phyloP scores from a whole-genome alignment of 2,888 invertebrate species.

The Euplagia quadripunctaria region DNA sequence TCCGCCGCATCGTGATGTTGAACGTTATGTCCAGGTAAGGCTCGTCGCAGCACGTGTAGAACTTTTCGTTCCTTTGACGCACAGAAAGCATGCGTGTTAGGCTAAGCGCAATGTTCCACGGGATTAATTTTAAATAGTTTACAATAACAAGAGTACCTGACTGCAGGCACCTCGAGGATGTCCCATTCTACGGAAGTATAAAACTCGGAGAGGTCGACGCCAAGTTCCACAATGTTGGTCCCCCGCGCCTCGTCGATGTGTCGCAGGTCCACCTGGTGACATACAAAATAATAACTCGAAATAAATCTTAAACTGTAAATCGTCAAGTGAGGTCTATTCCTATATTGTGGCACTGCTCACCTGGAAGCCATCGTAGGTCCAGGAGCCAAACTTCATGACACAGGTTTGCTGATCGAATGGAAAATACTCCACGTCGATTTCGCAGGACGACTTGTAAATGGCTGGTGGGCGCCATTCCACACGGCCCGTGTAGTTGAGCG shows the following conservation, averaged over 20 bases:
- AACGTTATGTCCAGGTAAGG: conserved; percentile 98
- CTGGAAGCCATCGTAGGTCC: conserved; percentile 98
- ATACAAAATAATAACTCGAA: background rate
- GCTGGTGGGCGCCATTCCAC: conserved; percentile 98
- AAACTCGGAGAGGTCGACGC: conserved; percentile 98
- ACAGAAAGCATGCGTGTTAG: conserved; percentile 98
- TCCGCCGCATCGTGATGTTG: conserved; percentile 98
- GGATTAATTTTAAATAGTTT: conserved; percentile 98
- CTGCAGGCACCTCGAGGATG: conserved; percentile 97
- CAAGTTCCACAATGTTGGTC: conserved; percentile 96
- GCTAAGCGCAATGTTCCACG: conserved; percentile 99
- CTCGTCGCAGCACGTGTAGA: conserved; percentile 98
- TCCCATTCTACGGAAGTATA: conserved; percentile 99
- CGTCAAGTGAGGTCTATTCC: too few relatives aligned
- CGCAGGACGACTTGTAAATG: conserved; percentile 97
- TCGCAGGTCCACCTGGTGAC: conserved; percentile 93
- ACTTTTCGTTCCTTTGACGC: conserved; percentile 96
- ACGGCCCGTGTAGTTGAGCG: conserved; percentile 95
- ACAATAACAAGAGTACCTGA: conserved; percentile 91
- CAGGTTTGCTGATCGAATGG: conserved; percentile 98
- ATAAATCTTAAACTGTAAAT: background rate
- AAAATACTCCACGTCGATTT: conserved; percentile 97
- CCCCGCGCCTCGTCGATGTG: conserved; percentile 96
- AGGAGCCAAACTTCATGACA: conserved; percentile 97
- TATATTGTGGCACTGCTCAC: conserved; percentile 71